phyloP scores from a whole-genome alignment of 2,113 vertebrate genomes.

The Ornithorhynchus anatinus region DNA sequence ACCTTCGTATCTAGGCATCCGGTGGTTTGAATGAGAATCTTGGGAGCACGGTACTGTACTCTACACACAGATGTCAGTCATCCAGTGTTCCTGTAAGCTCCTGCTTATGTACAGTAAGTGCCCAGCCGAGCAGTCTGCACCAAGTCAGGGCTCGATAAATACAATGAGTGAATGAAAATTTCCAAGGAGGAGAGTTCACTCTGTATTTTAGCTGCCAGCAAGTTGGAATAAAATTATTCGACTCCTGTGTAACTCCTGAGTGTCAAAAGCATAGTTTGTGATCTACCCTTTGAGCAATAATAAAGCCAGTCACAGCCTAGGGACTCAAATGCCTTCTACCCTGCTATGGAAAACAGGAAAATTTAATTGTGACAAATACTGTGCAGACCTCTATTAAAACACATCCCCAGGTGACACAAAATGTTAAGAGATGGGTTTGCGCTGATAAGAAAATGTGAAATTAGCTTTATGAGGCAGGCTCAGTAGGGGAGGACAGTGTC shows the following conservation, averaged over 20 bases:
- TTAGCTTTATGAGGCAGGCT: not conserved
- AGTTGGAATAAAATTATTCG: not conserved
- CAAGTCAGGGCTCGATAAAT: no score
- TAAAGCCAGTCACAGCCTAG: constrained; percentile 13
- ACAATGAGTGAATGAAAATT: no score
- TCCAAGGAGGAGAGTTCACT: no score
- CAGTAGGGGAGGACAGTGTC: no score
- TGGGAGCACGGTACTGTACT: no score
- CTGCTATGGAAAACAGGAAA: constrained; percentile 1
- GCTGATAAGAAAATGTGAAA: constrained; percentile 12
- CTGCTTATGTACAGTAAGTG: no score
- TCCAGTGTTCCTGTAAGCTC: no score
- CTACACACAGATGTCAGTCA: no score
- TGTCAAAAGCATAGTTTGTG: constrained; percentile 28
- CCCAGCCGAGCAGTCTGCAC: no score
- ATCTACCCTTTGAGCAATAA: constrained; percentile 4
- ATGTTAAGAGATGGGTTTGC: not conserved
- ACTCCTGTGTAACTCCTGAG: constrained; percentile 6
- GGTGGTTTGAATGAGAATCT: no score
- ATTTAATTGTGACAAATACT: constrained; percentile 39
- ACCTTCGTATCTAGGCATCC: no score
- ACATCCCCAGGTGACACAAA: constrained; percentile 7
- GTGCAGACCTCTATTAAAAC: constrained; percentile 46
- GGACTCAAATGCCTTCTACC: constrained; percentile 1
- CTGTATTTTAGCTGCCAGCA: no score